phyloP scores from a whole-genome alignment of 2,113 vertebrate species.

The Brachirus orientalis region DNA sequence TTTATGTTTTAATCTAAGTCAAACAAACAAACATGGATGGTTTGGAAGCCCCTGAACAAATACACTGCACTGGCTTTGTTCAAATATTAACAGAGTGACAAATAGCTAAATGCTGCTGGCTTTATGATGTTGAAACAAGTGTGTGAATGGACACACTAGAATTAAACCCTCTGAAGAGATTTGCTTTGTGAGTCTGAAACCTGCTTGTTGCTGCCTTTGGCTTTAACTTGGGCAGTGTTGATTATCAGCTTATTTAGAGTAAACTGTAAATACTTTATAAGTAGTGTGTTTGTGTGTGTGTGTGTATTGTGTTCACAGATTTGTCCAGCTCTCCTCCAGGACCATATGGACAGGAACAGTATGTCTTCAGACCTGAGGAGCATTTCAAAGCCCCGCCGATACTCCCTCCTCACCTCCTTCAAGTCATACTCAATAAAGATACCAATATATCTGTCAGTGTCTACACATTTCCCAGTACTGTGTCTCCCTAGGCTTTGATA shows the following conservation, averaged over 20 bases:
- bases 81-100: too few relatives aligned
- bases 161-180: not conserved
- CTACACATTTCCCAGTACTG: not conserved
- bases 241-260: not conserved
- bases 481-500: not conserved
- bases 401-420: slow-evolving; percentile 96
- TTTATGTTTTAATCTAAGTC: not conserved
- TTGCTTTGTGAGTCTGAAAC: not conserved
- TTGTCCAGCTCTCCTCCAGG: slow-evolving; percentile 96
- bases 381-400: slow-evolving; percentile 96
- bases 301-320: slow-evolving; percentile 75
- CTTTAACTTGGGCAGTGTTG: not conserved
- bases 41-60: not conserved
- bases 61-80: too few relatives aligned
- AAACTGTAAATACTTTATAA: not conserved
- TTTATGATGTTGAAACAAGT: too few relatives aligned
- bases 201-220: not conserved
- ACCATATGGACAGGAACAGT: slow-evolving; percentile 93
- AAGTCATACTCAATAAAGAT: slow-evolving; percentile 99
- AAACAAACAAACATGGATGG: not conserved
- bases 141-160: not conserved
- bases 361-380: slow-evolving; percentile 90
- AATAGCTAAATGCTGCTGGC: too few relatives aligned
- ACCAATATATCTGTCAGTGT: slow-evolving; percentile 95
- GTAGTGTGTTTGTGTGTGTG: not conserved